Conservation (phyloP, 2,888 invertebrate genomes). For the Eucera pruinosa region DNA sequence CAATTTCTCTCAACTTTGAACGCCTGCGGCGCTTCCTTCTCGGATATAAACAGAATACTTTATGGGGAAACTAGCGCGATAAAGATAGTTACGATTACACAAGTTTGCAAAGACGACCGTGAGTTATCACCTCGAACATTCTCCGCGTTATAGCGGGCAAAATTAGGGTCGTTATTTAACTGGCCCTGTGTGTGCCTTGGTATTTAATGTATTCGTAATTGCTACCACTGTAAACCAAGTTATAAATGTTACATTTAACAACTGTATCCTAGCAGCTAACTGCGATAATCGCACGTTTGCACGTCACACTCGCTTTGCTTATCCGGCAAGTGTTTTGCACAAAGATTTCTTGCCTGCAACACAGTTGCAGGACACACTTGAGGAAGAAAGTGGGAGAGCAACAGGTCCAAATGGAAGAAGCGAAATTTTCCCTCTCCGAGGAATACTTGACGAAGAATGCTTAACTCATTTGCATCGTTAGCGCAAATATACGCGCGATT, state of each 20-base stretch:
- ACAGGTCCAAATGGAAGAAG: constrained; percentile 41
- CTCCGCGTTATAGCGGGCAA: constrained; percentile 16
- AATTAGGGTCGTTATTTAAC: constrained; percentile 45
- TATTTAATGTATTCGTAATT: constrained; percentile 40
- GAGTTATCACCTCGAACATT: background rate
- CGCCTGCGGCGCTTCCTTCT: background rate
- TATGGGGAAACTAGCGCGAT: background rate
- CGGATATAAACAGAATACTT: background rate
- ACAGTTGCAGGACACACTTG: background rate
- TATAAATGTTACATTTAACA: constrained; percentile 44
- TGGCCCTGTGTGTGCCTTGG: constrained; percentile 1
- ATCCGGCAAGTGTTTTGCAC: too few relatives aligned
- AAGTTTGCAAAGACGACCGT: background rate
- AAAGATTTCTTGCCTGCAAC: constrained; percentile 17
- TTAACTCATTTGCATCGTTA: background rate
- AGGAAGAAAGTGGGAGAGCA: constrained; percentile 19
- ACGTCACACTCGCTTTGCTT: too few relatives aligned
- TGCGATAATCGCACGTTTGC: constrained; percentile 34
- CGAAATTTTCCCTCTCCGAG: constrained; percentile 9
- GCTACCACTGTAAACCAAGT: constrained; percentile 13
- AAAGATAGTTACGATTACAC: constrained; percentile 18
- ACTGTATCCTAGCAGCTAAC: background rate
- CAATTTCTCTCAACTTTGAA: background rate
- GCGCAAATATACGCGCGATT: too few relatives aligned
- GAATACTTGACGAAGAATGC: background rate